Conservation (phyloP, 2,797 vertebrate genomes). For the Enteromius mattozi region DNA sequence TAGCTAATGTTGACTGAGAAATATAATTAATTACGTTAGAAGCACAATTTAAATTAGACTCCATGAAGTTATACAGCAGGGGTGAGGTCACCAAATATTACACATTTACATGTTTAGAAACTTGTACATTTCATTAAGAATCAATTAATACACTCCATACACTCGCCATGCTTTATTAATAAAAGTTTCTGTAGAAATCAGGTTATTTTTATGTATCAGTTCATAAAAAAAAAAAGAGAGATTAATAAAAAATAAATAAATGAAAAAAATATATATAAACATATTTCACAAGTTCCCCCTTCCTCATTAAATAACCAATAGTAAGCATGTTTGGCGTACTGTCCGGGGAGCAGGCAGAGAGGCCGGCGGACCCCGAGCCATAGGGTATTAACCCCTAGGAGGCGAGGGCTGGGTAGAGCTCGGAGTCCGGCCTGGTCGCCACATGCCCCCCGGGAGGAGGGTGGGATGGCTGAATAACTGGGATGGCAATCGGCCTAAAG, state of each 20-base stretch:
- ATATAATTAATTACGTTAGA: conserved; percentile 62
- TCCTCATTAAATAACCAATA: too few species aligned
- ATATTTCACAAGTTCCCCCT: too few species aligned
- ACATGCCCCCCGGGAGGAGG: too few species aligned
- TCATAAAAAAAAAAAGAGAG: not conserved
- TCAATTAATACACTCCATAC: conserved; percentile 14
- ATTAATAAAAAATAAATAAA: not conserved
- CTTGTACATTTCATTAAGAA: not conserved
- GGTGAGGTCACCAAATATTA: conserved; percentile 44
- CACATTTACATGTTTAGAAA: conserved; percentile 8
- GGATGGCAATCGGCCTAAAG: too few species aligned
- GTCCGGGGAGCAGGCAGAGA: too few species aligned
- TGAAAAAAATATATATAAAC: too few species aligned
- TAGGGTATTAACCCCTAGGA: too few species aligned
- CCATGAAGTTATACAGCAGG: conserved; percentile 34
- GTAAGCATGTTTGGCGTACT: too few species aligned
- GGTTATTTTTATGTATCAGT: not conserved
- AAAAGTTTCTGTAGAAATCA: not conserved
- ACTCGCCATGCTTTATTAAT: not conserved
- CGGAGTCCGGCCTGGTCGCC: too few species aligned
- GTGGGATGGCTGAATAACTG: too few species aligned
- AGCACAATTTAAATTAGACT: conserved; percentile 53
- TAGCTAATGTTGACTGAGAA: conserved; percentile 63
- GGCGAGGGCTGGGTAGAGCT: too few species aligned
- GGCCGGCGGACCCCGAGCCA: too few species aligned